Conservation (phyloP, 2,888 invertebrate species). For the Pantelozetes paolii region DNA sequence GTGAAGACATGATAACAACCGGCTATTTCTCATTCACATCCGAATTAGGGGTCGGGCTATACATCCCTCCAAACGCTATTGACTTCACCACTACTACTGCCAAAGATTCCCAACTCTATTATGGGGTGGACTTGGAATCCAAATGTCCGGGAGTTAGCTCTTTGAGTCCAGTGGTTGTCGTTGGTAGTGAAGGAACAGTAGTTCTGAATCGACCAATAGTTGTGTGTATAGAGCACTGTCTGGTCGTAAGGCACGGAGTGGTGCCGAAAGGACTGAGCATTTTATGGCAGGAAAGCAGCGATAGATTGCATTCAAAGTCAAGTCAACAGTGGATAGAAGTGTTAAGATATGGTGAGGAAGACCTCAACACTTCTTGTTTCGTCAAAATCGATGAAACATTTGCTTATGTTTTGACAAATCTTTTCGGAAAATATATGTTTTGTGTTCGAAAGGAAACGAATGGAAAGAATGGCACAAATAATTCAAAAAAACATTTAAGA, state of each 20-base stretch:
- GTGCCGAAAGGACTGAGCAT: conserved; percentile 26
- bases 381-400: conserved; percentile 19
- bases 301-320: not conserved
- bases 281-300: conserved; percentile 34
- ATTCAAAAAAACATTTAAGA: not conserved
- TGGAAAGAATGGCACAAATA: conserved; percentile 7
- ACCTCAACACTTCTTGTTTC: conserved; percentile 35
- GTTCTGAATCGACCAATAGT: conserved; percentile 33
- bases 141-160: conserved; percentile 2
- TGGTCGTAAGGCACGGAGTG: conserved; percentile 8
- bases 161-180: conserved; percentile 37
- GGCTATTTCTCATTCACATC: conserved; percentile 34
- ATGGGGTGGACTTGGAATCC: conserved; percentile 35
- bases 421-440: conserved; percentile 35
- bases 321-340: conserved; percentile 37
- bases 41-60: conserved; percentile 36
- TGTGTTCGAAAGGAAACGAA: conserved; percentile 31
- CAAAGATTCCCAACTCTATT: not conserved
- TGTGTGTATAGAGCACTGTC: conserved; percentile 32
- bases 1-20: not conserved
- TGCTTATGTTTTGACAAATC: conserved; percentile 33
- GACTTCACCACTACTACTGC: not conserved
- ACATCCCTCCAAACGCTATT: conserved; percentile 33
- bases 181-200: not conserved
- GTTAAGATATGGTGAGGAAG: conserved; percentile 35